Evolutionary conservation across 2,113 vertebrate species (phyloP).

Genomic region (Climacteris rufus): DNA sequence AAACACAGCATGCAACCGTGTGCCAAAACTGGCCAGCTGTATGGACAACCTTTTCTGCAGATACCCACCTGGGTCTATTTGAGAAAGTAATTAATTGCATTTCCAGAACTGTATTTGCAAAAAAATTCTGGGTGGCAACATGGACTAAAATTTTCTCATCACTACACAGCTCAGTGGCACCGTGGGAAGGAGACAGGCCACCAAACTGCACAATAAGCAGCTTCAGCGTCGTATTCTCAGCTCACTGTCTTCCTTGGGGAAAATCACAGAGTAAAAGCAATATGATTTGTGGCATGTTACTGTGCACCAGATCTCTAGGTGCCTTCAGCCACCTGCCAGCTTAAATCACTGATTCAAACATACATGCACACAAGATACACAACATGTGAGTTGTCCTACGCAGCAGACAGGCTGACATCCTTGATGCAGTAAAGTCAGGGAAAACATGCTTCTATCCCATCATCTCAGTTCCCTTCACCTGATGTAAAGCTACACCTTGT

Average conservation of each 20-base stretch:
- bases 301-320: not conserved
- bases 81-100: not conserved
- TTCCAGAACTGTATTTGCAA: not conserved
- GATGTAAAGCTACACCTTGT: not conserved
- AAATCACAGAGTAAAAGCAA: not conserved
- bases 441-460: not conserved
- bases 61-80: not conserved
- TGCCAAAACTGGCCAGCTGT: not conserved
- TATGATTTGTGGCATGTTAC: not conserved
- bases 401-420: not conserved
- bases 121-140: not conserved
- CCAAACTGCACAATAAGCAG: not conserved
- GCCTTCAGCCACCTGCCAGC: not conserved
- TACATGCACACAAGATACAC: not conserved
- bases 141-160: not conserved
- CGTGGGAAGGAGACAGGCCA: not conserved
- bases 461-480: not conserved
- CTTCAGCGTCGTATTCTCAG: not conserved
- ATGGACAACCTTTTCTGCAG: not conserved
- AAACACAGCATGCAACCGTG: rapidly evolving
- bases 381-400: rapidly evolving
- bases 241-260: not conserved
- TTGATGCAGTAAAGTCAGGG: not conserved
- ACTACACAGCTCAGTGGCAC: rapidly evolving
- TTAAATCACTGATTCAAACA: not conserved